These are phyloP conservation scores for Strix aluco DNA, from an alignment of 2,113 vertebrate species.

Conservation along the genomic window DNA sequence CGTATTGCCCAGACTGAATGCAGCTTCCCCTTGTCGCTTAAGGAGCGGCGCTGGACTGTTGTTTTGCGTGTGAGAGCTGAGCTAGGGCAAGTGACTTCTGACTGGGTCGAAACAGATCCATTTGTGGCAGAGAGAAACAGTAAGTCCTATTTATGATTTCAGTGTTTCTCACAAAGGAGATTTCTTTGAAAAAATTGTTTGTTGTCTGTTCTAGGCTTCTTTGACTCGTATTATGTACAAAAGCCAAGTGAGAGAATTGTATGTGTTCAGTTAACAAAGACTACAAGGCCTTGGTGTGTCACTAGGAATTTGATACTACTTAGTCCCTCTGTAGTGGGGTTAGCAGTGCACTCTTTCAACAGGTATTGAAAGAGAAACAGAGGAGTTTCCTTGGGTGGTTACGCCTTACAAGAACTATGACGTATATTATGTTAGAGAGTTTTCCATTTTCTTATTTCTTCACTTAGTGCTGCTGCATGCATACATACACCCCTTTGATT, in stretches of 20 bases:
- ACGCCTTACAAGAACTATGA: not conserved
- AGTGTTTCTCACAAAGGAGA: not conserved
- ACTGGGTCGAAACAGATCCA: constrained; percentile 26
- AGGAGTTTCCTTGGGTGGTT: not conserved
- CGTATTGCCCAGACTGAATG: not conserved
- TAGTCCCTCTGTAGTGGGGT: not conserved
- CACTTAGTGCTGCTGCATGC: fast-evolving
- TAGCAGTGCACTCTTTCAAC: not conserved
- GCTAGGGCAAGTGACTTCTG: constrained; percentile 15
- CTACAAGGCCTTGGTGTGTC: not conserved
- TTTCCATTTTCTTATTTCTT: not conserved
- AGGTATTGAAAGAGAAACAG: not conserved
- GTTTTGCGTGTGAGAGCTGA: constrained; percentile 57
- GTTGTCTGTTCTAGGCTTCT: not conserved
- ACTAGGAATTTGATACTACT: not conserved
- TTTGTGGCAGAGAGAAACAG: constrained; percentile 35
- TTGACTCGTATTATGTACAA: not conserved
- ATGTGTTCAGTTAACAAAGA: not conserved
- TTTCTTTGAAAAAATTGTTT: not conserved
- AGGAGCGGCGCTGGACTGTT: not conserved
- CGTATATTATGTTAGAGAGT: not conserved
- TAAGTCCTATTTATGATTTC: constrained; percentile 19
- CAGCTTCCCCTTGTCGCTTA: not conserved
- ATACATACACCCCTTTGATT: not conserved
- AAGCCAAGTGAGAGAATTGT: not conserved